These are phyloP conservation scores for Euplexia lucipara DNA, from an alignment of 2,888 invertebrate species.

Conservation along the genomic window DNA sequence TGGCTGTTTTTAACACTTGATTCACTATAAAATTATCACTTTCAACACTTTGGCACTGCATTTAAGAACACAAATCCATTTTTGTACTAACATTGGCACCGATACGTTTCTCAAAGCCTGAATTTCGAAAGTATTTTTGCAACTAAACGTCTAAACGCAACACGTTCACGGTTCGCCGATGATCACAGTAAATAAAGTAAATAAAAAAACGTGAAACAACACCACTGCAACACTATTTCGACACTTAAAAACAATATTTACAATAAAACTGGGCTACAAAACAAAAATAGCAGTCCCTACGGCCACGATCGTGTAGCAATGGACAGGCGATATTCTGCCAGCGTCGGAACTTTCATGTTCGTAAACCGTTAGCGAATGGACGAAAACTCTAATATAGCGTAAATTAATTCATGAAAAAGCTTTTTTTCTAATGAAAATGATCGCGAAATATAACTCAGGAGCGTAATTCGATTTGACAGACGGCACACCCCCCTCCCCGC, in stretches of 20 bases:
- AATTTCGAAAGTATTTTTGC: constrained; percentile 74
- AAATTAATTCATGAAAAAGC: constrained; percentile 83
- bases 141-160: constrained; percentile 60
- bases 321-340: constrained; percentile 42
- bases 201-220: constrained; percentile 67
- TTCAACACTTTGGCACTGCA: constrained; percentile 74
- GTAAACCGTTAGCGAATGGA: constrained; percentile 64
- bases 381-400: constrained; percentile 68
- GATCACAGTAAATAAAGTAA: constrained; percentile 63
- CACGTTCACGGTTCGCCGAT: constrained; percentile 71
- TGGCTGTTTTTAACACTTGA: constrained; percentile 27
- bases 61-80: constrained; percentile 69
- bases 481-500: constrained; percentile 76
- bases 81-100: constrained; percentile 74
- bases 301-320: constrained; percentile 58
- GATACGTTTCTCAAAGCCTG: constrained; percentile 58
- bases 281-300: constrained; percentile 84
- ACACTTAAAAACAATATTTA: constrained; percentile 87
- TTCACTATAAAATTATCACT: constrained; percentile 32
- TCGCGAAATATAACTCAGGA: constrained; percentile 77
- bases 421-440: constrained; percentile 78
- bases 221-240: constrained; percentile 76
- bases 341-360: constrained; percentile 68
- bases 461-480: constrained; percentile 85
- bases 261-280: constrained; percentile 83